A percentile compares a stretch with the other conserved stretches of the same genome.
These are phyloP conservation scores for Delphinus delphis DNA, from an alignment of 2,113 vertebrate genomes.

Conservation along the genomic window DNA sequence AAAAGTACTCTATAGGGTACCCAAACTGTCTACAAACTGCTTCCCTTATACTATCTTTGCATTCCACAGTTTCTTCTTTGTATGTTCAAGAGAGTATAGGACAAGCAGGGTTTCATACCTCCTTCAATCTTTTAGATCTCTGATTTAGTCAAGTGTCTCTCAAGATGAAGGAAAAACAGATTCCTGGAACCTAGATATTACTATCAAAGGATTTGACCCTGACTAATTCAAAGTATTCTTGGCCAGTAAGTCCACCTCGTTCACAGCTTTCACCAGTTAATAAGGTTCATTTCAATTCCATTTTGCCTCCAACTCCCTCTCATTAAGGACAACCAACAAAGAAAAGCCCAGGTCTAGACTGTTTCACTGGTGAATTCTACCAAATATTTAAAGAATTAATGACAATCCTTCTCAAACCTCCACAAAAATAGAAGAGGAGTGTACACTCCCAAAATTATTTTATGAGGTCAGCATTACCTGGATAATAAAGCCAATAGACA, in stretches of 20 bases:
- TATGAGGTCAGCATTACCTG: not conserved
- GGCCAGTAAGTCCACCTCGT: too few species aligned
- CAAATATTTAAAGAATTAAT: not conserved
- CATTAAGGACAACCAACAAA: not conserved
- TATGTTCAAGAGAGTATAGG: not conserved
- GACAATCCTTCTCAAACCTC: not conserved
- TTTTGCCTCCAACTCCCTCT: too few species aligned
- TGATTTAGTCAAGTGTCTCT: not conserved
- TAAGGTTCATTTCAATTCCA: too few species aligned
- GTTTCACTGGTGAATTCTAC: not conserved
- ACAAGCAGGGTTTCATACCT: not conserved
- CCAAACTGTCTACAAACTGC: not conserved
- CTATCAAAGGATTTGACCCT: not conserved
- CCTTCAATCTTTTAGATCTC: not conserved
- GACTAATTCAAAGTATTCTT: not conserved
- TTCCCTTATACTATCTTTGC: not conserved
- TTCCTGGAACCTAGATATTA: not conserved
- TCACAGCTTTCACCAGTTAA: too few species aligned
- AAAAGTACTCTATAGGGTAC: not conserved
- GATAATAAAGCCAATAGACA: not conserved
- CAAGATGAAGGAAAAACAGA: not conserved
- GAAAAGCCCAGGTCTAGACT: not conserved
- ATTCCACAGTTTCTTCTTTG: not conserved
- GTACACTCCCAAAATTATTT: not conserved
- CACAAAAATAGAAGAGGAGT: too few species aligned